Evolutionary conservation across 2,797 vertebrate species (phyloP).

Genomic region (Furcifer pardalis): DNA sequence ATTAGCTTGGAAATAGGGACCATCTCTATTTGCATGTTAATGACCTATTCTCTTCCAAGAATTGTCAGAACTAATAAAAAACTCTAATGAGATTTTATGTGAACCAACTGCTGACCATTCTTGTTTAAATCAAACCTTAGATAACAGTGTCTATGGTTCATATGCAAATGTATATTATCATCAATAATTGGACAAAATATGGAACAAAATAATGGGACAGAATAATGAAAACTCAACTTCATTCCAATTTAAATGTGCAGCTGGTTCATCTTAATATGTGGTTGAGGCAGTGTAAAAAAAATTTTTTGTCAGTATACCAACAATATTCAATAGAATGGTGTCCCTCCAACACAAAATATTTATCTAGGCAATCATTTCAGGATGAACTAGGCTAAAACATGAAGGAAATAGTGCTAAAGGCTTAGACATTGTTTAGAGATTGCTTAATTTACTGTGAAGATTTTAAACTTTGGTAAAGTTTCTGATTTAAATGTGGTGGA

Average conservation of each 20-base stretch:
- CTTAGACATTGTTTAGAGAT: too few relatives aligned
- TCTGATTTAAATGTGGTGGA: too few relatives aligned
- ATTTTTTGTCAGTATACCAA: not conserved
- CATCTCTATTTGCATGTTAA: constrained; percentile 55
- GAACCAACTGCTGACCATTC: constrained; percentile 29
- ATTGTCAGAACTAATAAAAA: constrained; percentile 53
- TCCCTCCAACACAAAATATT: constrained; percentile 9
- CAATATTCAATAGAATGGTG: not conserved
- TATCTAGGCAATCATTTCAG: not conserved
- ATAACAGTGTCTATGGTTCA: constrained; percentile 22
- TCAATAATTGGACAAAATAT: constrained; percentile 20
- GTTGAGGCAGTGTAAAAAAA: not conserved
- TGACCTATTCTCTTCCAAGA: constrained; percentile 49
- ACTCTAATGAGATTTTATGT: constrained; percentile 46
- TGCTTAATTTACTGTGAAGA: too few relatives aligned
- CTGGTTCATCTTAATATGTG: not conserved
- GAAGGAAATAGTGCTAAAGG: not conserved
- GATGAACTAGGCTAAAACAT: not conserved
- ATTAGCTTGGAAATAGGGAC: constrained; percentile 46
- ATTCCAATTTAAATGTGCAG: not conserved
- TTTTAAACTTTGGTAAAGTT: too few relatives aligned
- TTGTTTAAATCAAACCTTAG: constrained; percentile 25
- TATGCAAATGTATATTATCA: constrained; percentile 38
- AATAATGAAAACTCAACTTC: constrained; percentile 8
- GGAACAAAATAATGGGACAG: not conserved